Conservation (phyloP, 2,113 vertebrate genomes). For the Gasterosteus nipponicus region DNA sequence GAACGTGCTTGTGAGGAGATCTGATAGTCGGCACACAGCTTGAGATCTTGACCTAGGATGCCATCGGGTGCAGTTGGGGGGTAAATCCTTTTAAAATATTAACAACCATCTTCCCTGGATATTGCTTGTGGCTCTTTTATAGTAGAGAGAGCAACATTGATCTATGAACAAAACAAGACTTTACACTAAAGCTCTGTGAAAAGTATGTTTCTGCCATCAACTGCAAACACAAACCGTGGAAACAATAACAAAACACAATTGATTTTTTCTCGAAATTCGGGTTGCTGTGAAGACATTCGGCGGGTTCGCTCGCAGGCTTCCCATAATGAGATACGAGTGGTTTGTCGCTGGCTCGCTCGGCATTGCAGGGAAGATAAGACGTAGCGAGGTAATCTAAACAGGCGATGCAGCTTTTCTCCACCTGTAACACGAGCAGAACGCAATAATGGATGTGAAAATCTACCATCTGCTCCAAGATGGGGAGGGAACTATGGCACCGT, state of each 20-base stretch:
- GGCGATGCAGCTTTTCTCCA: constrained; percentile 30
- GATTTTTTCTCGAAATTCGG: background rate
- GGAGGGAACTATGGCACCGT: background rate
- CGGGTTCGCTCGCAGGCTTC: constrained; percentile 17
- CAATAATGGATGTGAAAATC: constrained; percentile 16
- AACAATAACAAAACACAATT: constrained; percentile 1
- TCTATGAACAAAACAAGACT: constrained; percentile 15
- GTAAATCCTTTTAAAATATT: background rate
- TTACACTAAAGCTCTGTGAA: constrained; percentile 3
- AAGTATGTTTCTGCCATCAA: background rate
- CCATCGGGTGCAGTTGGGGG: background rate
- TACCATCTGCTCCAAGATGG: background rate
- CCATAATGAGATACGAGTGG: constrained; percentile 29
- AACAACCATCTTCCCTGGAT: background rate
- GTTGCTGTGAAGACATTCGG: constrained; percentile 2
- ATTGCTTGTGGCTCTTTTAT: background rate
- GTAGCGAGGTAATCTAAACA: constrained; percentile 27
- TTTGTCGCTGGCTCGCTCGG: constrained; percentile 13
- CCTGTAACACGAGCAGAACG: constrained; percentile 29
- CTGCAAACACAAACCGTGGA: background rate
- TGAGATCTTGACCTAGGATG: background rate
- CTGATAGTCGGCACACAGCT: background rate
- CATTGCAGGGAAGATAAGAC: constrained; percentile 41
- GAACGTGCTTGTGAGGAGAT: background rate
- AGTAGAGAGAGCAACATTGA: constrained; percentile 25